Evolutionary conservation across 2,113 vertebrate species (phyloP), one percentile per base, ranked within the genome.

Genomic region (Fregata magnificens): DNA sequence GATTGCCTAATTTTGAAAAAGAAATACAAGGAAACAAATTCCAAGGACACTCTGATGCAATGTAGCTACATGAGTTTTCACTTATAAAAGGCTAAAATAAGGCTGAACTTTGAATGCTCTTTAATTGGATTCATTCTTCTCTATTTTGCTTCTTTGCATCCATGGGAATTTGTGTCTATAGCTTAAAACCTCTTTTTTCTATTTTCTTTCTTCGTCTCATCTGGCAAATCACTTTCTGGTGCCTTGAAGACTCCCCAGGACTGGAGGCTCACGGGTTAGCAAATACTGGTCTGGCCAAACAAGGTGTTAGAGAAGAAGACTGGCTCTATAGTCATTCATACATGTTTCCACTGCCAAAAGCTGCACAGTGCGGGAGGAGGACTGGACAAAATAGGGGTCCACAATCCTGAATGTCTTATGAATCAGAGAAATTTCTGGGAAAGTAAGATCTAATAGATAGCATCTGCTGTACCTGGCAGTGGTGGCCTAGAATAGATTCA

Each of bases 391-490:
- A 78, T 25, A 88, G 7, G 11, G 6, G 21, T 71, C 52, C 52
- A 55, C 17, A 82, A 1, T 74, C 52, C 69, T 70, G 67, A 82
- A 36, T 45, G 38, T 50, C 94, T 97, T 84, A 86, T 86, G 72
- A 78, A 96, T 79, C 69, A 69, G 63, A 72, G 40, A 34, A 90
- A 86, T 91, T 95, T 71, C 72, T 77, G 76, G 67, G 67, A 88
- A 92, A 94, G 42, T 83, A 58, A 92, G 88, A 80, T 19, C 45
- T 84, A 92, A 91, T 84, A 45, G 62, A 45, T 4, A 80, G 19
- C 82, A 94, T 86, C 83, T 95, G 87, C 55, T 89, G 52, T 82
- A 95, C 88, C 94, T 95, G 95, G 88, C 88, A 95, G 77, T 5
- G 5, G n/a, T 26, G 81, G 63, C 13, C 26, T 62, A 74, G 47